Conservation (phyloP, 2,113 vertebrate species). For the Thryonomys swinderianus region DNA sequence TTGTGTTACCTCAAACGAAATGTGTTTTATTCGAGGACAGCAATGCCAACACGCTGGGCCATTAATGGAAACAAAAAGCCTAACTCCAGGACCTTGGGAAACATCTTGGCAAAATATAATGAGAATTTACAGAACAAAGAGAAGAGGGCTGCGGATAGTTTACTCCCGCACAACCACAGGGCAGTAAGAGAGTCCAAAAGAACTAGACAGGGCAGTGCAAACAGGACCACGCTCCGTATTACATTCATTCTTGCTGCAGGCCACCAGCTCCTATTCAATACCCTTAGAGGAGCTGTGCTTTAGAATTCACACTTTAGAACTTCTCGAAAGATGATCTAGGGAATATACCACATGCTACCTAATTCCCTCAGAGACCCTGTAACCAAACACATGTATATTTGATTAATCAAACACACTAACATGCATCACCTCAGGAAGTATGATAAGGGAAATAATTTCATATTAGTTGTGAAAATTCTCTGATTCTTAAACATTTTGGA, state of each 20-base stretch:
- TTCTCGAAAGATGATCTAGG: not conserved
- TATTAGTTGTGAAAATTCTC: slow-evolving; percentile 15
- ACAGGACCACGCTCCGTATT: not conserved
- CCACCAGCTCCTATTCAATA: not conserved
- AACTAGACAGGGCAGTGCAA: not conserved
- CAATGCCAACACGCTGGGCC: not conserved
- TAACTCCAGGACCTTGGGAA: slow-evolving; percentile 25
- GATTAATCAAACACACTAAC: not conserved
- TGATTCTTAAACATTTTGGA: not conserved
- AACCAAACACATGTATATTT: slow-evolving; percentile 1
- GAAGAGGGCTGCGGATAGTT: not conserved
- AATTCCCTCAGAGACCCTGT: not conserved
- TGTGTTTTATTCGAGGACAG: slow-evolving; percentile 21
- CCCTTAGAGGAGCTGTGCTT: not conserved
- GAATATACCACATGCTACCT: not conserved
- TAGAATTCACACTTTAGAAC: not conserved
- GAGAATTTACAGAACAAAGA: not conserved
- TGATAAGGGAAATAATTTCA: slow-evolving; percentile 25
- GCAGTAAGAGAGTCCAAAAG: not conserved
- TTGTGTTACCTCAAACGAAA: slow-evolving; percentile 17
- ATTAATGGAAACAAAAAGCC: slow-evolving; percentile 12
- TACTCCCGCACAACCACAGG: not conserved
- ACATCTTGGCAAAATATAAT: not conserved
- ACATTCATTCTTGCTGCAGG: not conserved
- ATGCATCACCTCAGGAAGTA: not conserved